Base-by-base conservation (phyloP, 2,113 vertebrate species). In the Edolisoma coerulescens region DNA sequence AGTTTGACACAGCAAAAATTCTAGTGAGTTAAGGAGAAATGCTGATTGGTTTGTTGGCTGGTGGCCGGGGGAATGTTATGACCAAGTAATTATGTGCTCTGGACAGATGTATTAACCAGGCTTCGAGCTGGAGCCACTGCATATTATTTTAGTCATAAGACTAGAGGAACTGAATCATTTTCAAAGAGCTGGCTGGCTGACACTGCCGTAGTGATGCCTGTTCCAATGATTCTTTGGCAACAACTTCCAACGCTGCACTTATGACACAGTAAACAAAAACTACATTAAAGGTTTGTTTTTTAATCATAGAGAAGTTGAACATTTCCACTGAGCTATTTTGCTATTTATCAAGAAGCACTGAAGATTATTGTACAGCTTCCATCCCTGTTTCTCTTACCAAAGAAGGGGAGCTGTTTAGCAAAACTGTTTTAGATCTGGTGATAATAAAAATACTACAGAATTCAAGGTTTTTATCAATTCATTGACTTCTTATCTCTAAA, bases 31-130 rank as follows among this genome's bases (percentile, higher is more conserved):
- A 97, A 97, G 93, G 96, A 98, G 96, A 98, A 97, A 98, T 95
- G 96, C 97, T 98, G 97, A 98, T 98, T 98, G 98, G 97, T 98
- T 97, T 98, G 97, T 97, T 98, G 98, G 98, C 98, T 98, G 97
- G 97, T 98, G 98, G 97, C 98, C 97, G 98, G 98, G 98, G 98
- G 97, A 98, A 98, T 98, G 98, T 98, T 98, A 98, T 99, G 98
- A 98, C 98, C 98, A 41, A 98, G 98, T 99, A 99, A 99, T 99
- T 98, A 98, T 97, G 98, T 98, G 98, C 97, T 98, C 98, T 98
- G 98, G 98, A 99, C 98, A 99, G 98, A 99, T 99, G 98, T 97
- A 99, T 99, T 99, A 99, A 98, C 98, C 98, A 99, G 98, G 98
- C 98, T 98, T 98, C 97, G 75, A 89, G 97, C 98, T 98, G 98